Conservation (phyloP, 1,140 invertebrate species). For the Palaemon carinicauda region DNA sequence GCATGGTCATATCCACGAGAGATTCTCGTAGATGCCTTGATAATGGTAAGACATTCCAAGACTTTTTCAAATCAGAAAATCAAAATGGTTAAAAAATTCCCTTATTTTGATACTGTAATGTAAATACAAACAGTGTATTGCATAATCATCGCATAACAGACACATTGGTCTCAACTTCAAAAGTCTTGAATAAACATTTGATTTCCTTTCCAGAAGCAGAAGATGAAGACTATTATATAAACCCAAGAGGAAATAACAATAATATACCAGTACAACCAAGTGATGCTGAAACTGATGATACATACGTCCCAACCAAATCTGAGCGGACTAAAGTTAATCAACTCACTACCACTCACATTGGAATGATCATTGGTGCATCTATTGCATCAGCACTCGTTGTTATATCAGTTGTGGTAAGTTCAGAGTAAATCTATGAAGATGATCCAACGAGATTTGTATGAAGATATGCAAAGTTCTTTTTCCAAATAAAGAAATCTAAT, state of each 20-base stretch:
- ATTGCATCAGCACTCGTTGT: constrained; percentile 12
- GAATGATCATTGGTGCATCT: constrained; percentile 23
- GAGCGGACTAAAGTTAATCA: not conserved
- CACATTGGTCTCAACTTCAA: too few relatives aligned
- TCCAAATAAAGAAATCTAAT: not conserved
- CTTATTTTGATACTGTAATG: not conserved
- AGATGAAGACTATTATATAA: too few relatives aligned
- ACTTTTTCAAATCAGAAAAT: not conserved
- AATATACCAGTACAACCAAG: too few relatives aligned
- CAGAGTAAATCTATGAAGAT: not conserved
- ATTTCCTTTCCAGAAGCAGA: too few relatives aligned
- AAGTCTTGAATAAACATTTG: too few relatives aligned
- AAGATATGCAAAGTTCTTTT: not conserved
- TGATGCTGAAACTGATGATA: too few relatives aligned
- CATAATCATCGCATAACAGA: too few relatives aligned
- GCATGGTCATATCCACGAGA: not conserved
- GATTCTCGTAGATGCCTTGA: constrained; percentile 18
- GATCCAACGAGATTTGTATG: not conserved
- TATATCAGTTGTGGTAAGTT: constrained; percentile 15
- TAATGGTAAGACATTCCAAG: not conserved
- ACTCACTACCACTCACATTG: not conserved
- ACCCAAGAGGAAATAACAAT: too few relatives aligned
- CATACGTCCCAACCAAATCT: not conserved
- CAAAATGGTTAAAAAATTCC: not conserved
- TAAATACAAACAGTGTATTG: too few relatives aligned